Evolutionary conservation across 1,140 invertebrate genomes (phyloP).

Genomic region (Bilobella aurantiaca): DNA sequence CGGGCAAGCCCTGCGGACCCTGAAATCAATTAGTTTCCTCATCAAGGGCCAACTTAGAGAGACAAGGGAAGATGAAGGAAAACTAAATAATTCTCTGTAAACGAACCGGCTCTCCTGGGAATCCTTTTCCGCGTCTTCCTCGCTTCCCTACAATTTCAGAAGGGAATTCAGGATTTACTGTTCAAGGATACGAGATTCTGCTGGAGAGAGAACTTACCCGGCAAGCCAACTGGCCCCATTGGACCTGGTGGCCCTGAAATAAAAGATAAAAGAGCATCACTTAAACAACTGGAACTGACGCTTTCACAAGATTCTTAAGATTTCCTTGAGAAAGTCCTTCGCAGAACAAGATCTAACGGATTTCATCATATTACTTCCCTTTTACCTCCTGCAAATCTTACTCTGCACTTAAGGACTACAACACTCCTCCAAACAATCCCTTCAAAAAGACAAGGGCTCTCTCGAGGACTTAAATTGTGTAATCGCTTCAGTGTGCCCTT

Average conservation of each 20-base stretch:
- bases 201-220: no score
- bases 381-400: no score
- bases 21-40: constrained; percentile 45
- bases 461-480: no score
- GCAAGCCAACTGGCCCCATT: no score
- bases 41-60: neutral
- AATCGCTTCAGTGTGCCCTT: no score
- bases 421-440: neutral
- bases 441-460: neutral
- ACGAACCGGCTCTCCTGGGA: constrained; percentile 54
- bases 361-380: no score
- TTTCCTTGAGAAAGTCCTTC: no score
- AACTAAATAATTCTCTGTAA: no score
- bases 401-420: neutral
- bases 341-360: no score
- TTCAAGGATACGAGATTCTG: no score
- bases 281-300: neutral
- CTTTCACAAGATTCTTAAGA: no score
- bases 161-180: constrained; percentile 51
- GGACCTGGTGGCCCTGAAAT: neutral
- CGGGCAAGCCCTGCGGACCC: constrained; percentile 63
- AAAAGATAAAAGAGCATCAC: neutral
- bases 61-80: neutral
- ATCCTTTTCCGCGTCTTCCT: constrained; percentile 65
- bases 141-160: constrained; percentile 66